These are phyloP conservation scores for Pseudopodoces humilis DNA, from an alignment of 2,113 vertebrate species.

Conservation along the genomic window DNA sequence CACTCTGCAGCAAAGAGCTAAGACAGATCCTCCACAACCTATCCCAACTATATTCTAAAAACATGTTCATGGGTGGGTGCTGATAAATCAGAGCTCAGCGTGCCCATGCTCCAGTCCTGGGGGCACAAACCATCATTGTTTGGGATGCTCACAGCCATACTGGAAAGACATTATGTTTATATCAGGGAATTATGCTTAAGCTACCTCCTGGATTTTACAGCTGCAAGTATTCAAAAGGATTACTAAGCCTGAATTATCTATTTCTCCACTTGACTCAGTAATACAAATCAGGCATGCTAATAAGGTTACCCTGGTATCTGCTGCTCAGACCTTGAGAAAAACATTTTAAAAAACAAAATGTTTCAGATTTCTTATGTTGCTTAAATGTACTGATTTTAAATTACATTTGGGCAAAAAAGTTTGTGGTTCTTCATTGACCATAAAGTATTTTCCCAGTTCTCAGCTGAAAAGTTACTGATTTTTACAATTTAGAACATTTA, in stretches of 20 bases:
- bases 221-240: background rate
- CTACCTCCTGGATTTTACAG: background rate
- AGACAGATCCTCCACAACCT: background rate
- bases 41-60: background rate
- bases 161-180: background rate
- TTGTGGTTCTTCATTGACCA: background rate
- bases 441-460: background rate
- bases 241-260: background rate
- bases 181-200: background rate
- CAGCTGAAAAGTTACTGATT: background rate
- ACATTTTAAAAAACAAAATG: background rate
- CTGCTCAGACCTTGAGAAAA: background rate
- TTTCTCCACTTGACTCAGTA: background rate
- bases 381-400: background rate
- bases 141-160: background rate
- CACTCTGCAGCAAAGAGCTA: background rate
- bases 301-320: background rate
- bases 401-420: background rate
- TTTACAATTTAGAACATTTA: background rate
- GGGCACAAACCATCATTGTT: background rate
- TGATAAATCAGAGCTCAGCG: background rate
- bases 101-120: background rate
- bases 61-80: background rate
- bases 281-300: background rate
- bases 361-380: background rate